Evolutionary conservation across 1,140 invertebrate species (phyloP), one percentile per base, ranked within the genome.

Genomic region (Drosophila parvula): DNA sequence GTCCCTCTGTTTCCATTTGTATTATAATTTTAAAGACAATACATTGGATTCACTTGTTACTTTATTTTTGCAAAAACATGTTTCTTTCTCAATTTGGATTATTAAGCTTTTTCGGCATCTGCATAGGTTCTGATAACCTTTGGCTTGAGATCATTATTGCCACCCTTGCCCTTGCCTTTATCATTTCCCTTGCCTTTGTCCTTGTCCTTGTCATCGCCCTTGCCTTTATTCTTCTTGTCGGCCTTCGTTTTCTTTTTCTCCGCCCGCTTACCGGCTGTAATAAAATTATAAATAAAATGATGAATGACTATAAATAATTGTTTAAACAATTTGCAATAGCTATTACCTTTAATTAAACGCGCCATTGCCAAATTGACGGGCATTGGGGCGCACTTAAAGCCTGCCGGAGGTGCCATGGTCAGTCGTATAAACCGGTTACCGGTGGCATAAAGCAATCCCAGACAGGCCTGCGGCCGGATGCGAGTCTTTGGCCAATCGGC

Each of bases 381-480:
- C 43, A 89, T 1, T 8, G 84, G 84, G 0, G 84, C 84, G 48
- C 84, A 89, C 50, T 89, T 89, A 9, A 89, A 89, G 10, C 70
- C 74, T 7, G 65, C 65, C 4, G 84, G 84, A 0, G 74, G 77
- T 0, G 84, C 84, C 44, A 14, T 57, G 27, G 59, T 56, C 1
- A 89, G 38, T 4, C 41, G 67, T 8, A 89, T 84, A 28, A 81
- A 89, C 0, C 84, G 80, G 48, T 61, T 55, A 1, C 84, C 84
- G 0, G 80, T 89, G 22, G 84, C 70, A 45, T 89, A 89, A n/a
- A 89, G 70, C 74, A 89, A 50, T 2, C 85, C 85, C 45, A 89
- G 57, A 27, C 84, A 89, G 16, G 84, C 84, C 38, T 89, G 85
- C 2, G 69, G 44, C 2, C 84, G 84, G 30, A 89, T 89, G 22